Base-by-base conservation (phyloP, 64 coral and sea anemone genomes). In the Acropora yongei region DNA sequence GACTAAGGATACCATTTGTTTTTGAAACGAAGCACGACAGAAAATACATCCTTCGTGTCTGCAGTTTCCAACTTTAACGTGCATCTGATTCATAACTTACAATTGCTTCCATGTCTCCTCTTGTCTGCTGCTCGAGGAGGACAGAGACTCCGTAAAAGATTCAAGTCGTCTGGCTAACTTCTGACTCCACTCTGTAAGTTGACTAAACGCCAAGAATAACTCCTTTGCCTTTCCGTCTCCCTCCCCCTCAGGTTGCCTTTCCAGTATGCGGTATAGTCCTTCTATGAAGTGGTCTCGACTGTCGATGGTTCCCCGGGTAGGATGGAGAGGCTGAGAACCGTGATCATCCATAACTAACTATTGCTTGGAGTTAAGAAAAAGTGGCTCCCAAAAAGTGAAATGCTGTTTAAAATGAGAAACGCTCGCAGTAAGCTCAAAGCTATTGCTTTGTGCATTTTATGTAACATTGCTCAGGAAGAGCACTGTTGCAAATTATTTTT, bases 221-320 rank as follows among this genome's bases (percentile, higher is more conserved):
- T 81, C 87, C 60, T 13, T 55, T 41, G 48, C 81, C 41, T 68
- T 78, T 18, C 13, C 60, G 10, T 69, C 73, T 13, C 16, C 51
- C 45, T 48, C 47, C 40, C 53, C 40, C 18, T 55, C 30, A 14
- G 80, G 40, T 47, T 71, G 57, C 0, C 65, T 47, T 46, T 92
- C 78, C 11, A 98, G 88, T 11, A 98, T 30, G 20, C 93, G 74
- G 78, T 91, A 84, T 3, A 88, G 46, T 7, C 58, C 71, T 47
- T 77, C 57, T 75, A 95, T 71, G 72, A 98, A 98, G 3, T 78
- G 68, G 42, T 98, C 96, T 74, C 96, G 86, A 44, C 87, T 89
- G 57, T 98, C 96, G 55, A 98, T 95, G 8, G 96, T 98, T 18
- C 83, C 87, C 42, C 96, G 90, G 2, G 60, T 76, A 3, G 90